These are phyloP conservation scores for Pasiphila rectangulata DNA, from an alignment of 2,888 invertebrate genomes.

Conservation along the genomic window DNA sequence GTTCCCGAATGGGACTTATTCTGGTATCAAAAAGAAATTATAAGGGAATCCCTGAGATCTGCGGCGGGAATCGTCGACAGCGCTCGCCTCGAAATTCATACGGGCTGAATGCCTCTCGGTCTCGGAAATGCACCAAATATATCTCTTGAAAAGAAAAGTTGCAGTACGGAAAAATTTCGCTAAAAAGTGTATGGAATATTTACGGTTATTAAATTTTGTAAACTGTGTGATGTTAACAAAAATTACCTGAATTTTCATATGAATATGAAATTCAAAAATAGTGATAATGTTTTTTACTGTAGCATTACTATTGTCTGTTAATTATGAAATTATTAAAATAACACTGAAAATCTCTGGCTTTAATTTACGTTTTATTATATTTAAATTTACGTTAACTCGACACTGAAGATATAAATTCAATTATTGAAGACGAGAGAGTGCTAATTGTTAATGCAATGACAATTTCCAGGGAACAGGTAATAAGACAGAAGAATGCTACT, in stretches of 20 bases:
- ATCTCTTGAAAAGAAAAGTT: background rate
- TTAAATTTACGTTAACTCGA: conserved; percentile 48
- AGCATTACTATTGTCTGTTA: too few species aligned
- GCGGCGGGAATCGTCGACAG: conserved; percentile 39
- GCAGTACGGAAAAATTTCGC: background rate
- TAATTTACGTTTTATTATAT: conserved; percentile 38
- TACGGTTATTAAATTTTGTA: background rate
- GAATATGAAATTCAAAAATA: too few species aligned
- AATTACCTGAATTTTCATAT: too few species aligned
- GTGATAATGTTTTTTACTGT: too few species aligned
- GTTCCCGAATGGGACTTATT: conserved; percentile 64
- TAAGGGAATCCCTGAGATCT: conserved; percentile 50
- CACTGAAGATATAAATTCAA: conserved; percentile 52
- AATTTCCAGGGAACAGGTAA: conserved; percentile 35
- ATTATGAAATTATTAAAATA: background rate
- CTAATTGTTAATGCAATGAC: conserved; percentile 54
- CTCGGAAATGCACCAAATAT: conserved; percentile 14
- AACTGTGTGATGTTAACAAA: too few species aligned
- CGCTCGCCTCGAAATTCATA: conserved; percentile 28
- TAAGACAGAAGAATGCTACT: conserved; percentile 23
- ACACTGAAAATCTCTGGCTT: conserved; percentile 12
- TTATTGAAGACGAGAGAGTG: conserved; percentile 53
- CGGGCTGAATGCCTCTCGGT: conserved; percentile 13
- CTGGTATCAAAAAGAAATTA: conserved; percentile 75
- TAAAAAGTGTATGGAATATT: too few species aligned